Conservation (phyloP, 1,140 invertebrate species). For the Leptopilina boulardi region DNA sequence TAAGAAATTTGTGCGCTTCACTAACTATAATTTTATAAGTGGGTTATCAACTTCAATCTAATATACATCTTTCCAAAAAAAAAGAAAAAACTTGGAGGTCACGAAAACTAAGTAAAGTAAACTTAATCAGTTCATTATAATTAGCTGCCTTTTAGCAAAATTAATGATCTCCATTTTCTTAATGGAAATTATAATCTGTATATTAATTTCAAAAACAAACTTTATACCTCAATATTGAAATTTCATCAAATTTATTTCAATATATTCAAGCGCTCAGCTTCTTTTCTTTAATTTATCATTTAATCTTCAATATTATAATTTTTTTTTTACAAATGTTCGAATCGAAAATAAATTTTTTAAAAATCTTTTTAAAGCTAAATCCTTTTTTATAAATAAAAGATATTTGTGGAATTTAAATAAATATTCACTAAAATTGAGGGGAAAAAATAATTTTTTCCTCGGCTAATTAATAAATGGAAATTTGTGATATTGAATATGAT, state of each 20-base stretch:
- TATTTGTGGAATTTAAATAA: too few species aligned
- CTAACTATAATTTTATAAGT: background rate
- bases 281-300: too few species aligned
- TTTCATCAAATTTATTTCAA: background rate
- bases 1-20: background rate
- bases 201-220: background rate
- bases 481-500: too few species aligned
- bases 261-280: background rate
- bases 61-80: background rate
- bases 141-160: background rate
- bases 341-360: too few species aligned
- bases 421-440: too few species aligned
- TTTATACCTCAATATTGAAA: background rate
- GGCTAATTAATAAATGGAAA: too few species aligned
- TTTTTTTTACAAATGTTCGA: too few species aligned
- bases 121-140: slow-evolving; percentile 13
- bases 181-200: slow-evolving; percentile 20
- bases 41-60: background rate
- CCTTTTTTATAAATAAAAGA: too few species aligned
- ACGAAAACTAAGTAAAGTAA: background rate
- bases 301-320: too few species aligned
- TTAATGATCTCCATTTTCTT: slow-evolving; percentile 30
- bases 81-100: background rate
- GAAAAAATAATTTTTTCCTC: too few species aligned
- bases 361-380: too few species aligned